Conservation (phyloP, 2,797 vertebrate genomes). For the Tarsius wallacei region DNA sequence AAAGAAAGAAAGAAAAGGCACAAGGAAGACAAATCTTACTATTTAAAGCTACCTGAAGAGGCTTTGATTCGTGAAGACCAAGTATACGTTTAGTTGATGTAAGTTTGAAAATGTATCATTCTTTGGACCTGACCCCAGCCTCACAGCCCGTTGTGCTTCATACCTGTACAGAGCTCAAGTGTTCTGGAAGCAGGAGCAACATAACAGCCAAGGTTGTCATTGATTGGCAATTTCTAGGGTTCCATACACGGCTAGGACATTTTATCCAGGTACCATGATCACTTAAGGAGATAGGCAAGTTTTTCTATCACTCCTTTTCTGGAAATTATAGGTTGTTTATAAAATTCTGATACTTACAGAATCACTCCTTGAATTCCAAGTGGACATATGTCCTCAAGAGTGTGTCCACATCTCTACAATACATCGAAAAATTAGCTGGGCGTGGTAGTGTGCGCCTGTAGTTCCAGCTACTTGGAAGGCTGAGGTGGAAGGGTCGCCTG, state of each 20-base stretch:
- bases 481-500: too few relatives aligned
- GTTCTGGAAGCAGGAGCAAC: not conserved
- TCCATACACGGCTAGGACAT: not conserved
- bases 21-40: not conserved
- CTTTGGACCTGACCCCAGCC: not conserved
- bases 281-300: not conserved
- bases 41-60: not conserved
- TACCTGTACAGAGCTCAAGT: not conserved
- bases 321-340: slow-evolving; percentile 7
- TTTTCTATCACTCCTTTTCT: not conserved
- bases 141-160: not conserved
- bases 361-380: not conserved
- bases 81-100: not conserved
- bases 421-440: too few relatives aligned
- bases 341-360: slow-evolving; percentile 3
- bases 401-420: not conserved
- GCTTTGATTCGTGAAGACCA: not conserved
- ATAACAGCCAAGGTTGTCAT: not conserved
- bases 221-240: not conserved
- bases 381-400: not conserved
- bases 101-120: slow-evolving; percentile 34
- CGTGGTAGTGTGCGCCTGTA: too few relatives aligned
- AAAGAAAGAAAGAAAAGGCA: not conserved
- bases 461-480: too few relatives aligned
- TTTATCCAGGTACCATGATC: not conserved